Base-by-base conservation (phyloP, 2,797 vertebrate genomes). In the Malacoctenus gilli region DNA sequence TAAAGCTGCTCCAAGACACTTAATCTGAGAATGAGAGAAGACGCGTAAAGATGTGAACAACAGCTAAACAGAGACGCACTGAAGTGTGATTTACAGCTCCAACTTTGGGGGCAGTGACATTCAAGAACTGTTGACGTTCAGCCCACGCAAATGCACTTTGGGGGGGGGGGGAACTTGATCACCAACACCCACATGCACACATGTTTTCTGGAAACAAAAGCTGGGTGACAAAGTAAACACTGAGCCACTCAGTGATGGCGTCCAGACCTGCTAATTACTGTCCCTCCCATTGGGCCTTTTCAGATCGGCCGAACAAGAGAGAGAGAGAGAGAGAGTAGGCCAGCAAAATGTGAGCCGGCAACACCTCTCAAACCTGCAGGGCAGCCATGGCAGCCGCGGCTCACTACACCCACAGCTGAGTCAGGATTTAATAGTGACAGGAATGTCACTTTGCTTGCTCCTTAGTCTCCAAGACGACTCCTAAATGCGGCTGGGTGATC, bases 361-460 rank as follows among this genome's bases (percentile, higher is more conserved):
- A 36, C 35, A 36, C 35, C 35, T 36, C 35, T 36, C 14, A 15
- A 16, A 36, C 77, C 73, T 69, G 72, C 51, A 48, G 21, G 54
- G 57, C 69, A 30, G 72, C 65, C 49, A 68, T 0, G 43, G 25
- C 25, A n/a, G 47, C 14, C n/a, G 13, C 25, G 43, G 22, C 35
- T 54, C 53, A 56, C 63, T 68, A 53, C 71, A 81, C 76, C 81
- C 84, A 78, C 56, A 64, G 68, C 66, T 76, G 80, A 88, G 59
- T 80, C 74, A 81, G 77, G 62, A 64, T 74, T 68, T 64, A 61
- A 72, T 55, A 53, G 59, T 28, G 62, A 42, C 43, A 80, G 87
- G 89, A 91, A 92, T 91, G 89, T 88, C 72, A 76, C 86, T 81
- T 70, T 84, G 77, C 88, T 84, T 76, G 85, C 82, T 84, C 68